phyloP scores from a whole-genome alignment of 2,113 vertebrate species.

The Microtus ochrogaster region DNA sequence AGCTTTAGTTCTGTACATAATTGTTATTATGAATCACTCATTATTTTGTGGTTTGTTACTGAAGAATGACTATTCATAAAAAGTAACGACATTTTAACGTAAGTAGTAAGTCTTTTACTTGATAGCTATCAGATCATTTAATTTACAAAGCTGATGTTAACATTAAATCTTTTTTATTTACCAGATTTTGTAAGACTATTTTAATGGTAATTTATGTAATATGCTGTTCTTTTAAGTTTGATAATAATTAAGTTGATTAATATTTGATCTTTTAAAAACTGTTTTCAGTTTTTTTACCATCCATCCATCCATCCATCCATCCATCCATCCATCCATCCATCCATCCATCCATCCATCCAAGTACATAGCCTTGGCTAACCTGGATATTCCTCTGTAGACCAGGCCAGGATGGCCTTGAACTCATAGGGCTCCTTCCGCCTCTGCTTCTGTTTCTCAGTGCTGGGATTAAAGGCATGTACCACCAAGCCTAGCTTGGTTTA shows the following conservation, averaged over 20 bases:
- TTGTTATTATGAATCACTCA: conserved; percentile 48
- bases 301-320: not conserved
- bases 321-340: not conserved
- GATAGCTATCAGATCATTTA: conserved; percentile 13
- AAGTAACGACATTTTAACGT: conserved; percentile 50
- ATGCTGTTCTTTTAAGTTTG: conserved; percentile 53
- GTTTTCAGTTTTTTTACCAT: not conserved
- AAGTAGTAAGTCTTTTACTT: conserved; percentile 42
- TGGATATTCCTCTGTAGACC: not conserved
- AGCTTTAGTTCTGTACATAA: conserved; percentile 42
- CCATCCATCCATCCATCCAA: not conserved
- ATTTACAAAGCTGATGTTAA: conserved; percentile 30
- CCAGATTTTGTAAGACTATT: conserved; percentile 33
- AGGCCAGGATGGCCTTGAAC: not conserved
- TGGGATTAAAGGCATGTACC: not conserved
- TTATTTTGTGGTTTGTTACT: conserved; percentile 38
- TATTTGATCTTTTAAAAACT: conserved; percentile 52
- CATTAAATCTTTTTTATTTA: conserved; percentile 43
- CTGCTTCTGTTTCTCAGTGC: not conserved
- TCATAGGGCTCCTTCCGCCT: not conserved
- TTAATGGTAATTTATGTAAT: conserved; percentile 52
- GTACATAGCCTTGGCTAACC: not conserved
- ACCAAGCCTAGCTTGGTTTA: not conserved
- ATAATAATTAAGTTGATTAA: conserved; percentile 50
- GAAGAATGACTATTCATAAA: conserved; percentile 57